These are phyloP conservation scores for Scaptomyza tumidula DNA, from an alignment of 2,888 invertebrate genomes.

Conservation along the genomic window DNA sequence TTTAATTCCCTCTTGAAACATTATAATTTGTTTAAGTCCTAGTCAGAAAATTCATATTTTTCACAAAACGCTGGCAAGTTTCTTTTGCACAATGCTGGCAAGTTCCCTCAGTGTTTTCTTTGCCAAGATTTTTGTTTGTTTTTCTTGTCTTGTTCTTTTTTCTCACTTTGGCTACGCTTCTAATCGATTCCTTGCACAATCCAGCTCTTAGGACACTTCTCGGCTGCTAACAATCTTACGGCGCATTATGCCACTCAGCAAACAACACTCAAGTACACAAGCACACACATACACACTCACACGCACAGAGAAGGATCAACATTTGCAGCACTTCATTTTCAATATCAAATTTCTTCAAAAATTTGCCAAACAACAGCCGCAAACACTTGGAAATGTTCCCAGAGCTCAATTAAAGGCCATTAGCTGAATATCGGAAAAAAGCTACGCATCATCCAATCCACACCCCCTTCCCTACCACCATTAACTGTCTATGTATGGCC, in stretches of 20 bases:
- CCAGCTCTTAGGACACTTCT: conserved; percentile 14
- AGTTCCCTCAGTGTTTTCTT: neutral
- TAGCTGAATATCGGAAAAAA: conserved; percentile 64
- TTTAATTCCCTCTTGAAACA: conserved; percentile 27
- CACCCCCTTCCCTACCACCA: neutral
- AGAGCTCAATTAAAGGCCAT: conserved; percentile 79
- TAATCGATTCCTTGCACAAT: conserved; percentile 24
- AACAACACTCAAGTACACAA: conserved; percentile 35
- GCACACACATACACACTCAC: conserved; percentile 11
- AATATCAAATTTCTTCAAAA: conserved; percentile 71
- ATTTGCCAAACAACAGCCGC: conserved; percentile 69
- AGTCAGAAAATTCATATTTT: neutral
- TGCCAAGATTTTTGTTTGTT: conserved; percentile 5
- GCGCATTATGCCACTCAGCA: conserved; percentile 56
- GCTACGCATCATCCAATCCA: conserved; percentile 1
- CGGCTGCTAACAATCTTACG: conserved; percentile 31
- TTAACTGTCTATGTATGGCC: conserved; percentile 59
- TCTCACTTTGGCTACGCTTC: neutral
- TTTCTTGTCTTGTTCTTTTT: conserved; percentile 6
- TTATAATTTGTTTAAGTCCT: conserved; percentile 6
- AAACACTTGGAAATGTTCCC: conserved; percentile 78
- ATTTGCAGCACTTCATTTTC: conserved; percentile 66
- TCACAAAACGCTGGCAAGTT: neutral
- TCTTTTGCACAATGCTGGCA: neutral
- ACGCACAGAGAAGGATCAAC: conserved; percentile 2